Evolutionary conservation across 2,113 vertebrate genomes (phyloP).

Genomic region (Sarotherodon lohbergeri): DNA sequence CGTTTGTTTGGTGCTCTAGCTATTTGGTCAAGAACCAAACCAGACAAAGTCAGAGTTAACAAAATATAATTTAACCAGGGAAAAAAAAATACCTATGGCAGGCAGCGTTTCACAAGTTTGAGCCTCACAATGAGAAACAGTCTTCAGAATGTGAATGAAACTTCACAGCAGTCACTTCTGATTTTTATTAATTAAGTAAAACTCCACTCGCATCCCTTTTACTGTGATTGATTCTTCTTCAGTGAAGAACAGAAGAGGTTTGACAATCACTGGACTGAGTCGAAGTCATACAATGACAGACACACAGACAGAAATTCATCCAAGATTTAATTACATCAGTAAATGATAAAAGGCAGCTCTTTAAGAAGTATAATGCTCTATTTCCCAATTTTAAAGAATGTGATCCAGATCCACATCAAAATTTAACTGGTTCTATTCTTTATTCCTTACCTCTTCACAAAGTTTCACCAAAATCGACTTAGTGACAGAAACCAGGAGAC

Average conservation of each 20-base stretch:
- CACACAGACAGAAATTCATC: neutral
- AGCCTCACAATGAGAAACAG: neutral
- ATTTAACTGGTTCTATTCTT: neutral
- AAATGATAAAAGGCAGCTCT: neutral
- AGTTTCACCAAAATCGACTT: neutral
- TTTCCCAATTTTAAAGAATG: neutral
- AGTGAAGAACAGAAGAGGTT: neutral
- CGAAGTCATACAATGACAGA: neutral
- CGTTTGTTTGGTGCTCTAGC: neutral
- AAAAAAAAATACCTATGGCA: neutral
- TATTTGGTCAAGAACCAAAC: neutral
- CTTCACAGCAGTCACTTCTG: neutral
- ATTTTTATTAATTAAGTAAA: neutral
- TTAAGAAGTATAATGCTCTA: neutral
- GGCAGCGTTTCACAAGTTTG: neutral
- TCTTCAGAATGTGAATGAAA: neutral
- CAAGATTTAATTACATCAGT: neutral
- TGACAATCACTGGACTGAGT: neutral
- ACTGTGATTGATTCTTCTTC: neutral
- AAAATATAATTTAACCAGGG: neutral
- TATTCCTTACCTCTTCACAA: neutral
- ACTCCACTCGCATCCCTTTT: neutral
- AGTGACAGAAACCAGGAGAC: neutral
- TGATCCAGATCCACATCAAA: neutral
- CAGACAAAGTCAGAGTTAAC: neutral